A percentile compares a stretch with the other conserved stretches of the same genome.
Evolutionary conservation across 2,797 vertebrate species (phyloP).

Genomic region (Sarcoramphus papa): DNA sequence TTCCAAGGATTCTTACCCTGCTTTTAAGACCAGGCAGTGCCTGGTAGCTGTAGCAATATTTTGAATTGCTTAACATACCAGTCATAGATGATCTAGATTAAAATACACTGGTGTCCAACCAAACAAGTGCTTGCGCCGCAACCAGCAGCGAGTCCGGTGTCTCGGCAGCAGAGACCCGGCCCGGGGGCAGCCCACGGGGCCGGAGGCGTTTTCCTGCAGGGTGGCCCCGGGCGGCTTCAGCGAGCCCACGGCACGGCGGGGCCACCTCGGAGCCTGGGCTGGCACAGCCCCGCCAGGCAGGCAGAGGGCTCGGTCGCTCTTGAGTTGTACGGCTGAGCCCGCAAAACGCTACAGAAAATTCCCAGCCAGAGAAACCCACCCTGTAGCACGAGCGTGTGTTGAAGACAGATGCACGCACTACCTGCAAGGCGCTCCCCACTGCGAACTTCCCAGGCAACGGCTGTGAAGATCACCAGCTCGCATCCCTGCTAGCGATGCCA

Average conservation of each 20-base stretch:
- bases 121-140: neutral
- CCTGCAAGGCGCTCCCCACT: no score
- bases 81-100: neutral
- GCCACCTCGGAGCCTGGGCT: neutral
- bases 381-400: rapidly evolving
- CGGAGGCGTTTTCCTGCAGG: no score
- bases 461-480: no score
- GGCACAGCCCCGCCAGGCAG: rapidly evolving
- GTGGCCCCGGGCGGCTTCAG: neutral
- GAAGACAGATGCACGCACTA: rapidly evolving
- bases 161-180: neutral
- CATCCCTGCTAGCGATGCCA: no score
- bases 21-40: neutral
- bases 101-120: neutral
- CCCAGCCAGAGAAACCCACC: neutral
- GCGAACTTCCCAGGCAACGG: rapidly evolving
- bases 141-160: neutral
- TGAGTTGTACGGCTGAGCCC: neutral
- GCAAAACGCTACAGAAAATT: no score
- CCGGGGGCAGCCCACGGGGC: neutral
- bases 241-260: neutral
- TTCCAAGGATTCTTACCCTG: neutral
- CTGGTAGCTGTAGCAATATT: neutral
- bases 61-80: neutral
- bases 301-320: rapidly evolving